These are phyloP conservation scores for Phocoena sinus DNA, from an alignment of 2,113 vertebrate genomes.

Conservation along the genomic window DNA sequence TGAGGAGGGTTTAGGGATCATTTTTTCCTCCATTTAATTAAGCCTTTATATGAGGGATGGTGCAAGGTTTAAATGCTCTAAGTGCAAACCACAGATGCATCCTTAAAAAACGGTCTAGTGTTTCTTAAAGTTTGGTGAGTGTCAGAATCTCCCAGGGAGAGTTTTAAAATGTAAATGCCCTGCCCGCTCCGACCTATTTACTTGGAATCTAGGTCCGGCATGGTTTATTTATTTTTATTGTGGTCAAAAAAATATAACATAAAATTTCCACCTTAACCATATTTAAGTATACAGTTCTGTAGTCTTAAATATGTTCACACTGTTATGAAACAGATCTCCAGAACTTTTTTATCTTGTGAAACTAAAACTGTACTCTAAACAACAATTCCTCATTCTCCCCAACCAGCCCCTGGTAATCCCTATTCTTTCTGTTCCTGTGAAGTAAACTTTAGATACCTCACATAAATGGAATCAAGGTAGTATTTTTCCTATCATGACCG, in stretches of 20 bases:
- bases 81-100: not conserved
- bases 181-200: not conserved
- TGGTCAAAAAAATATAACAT: not conserved
- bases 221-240: not conserved
- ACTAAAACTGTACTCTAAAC: not conserved
- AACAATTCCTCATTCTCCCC: not conserved
- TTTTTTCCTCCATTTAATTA: not conserved
- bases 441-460: not conserved
- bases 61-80: not conserved
- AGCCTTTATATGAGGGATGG: not conserved
- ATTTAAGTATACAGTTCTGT: not conserved
- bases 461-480: not conserved
- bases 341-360: not conserved
- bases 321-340: not conserved
- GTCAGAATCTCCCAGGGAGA: not conserved
- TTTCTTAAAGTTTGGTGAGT: not conserved
- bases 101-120: not conserved
- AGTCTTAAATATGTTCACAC: not conserved
- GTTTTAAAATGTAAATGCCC: not conserved
- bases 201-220: not conserved
- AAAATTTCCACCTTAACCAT: not conserved
- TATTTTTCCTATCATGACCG: not conserved
- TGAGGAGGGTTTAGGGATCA: too few species aligned
- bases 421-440: not conserved
- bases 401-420: not conserved